phyloP scores from a whole-genome alignment of 2,797 vertebrate genomes.

The Triplophysa bombifrons region DNA sequence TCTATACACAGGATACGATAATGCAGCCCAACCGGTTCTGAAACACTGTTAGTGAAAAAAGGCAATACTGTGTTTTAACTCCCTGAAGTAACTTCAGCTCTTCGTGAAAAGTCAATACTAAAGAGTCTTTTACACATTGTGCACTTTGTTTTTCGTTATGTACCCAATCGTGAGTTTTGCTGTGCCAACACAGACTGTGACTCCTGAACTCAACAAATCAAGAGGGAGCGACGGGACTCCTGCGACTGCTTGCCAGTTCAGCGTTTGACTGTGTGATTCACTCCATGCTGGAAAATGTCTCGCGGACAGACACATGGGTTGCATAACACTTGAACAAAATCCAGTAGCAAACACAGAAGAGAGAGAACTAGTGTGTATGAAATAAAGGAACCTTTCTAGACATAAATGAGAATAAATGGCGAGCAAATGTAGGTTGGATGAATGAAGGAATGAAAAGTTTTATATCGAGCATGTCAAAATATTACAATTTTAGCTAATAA shows the following conservation, averaged over 20 bases:
- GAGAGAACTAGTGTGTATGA: not conserved
- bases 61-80: not conserved
- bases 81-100: not conserved
- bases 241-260: not conserved
- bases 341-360: not conserved
- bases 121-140: conserved; percentile 2
- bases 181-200: conserved; percentile 29
- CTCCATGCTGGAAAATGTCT: not conserved
- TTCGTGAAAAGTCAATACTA: not conserved
- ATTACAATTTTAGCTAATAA: too few relatives aligned
- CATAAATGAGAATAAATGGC: too few relatives aligned
- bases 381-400: too few relatives aligned
- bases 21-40: not conserved
- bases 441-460: too few relatives aligned
- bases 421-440: too few relatives aligned
- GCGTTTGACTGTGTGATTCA: conserved; percentile 17
- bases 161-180: conserved; percentile 19
- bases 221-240: not conserved
- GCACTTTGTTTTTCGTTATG: conserved; percentile 14
- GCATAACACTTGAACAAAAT: conserved; percentile 1
- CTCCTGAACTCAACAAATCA: conserved; percentile 15
- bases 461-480: too few relatives aligned
- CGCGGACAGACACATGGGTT: conserved; percentile 12
- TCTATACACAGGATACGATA: not conserved
- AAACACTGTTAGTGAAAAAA: not conserved